Conservation (phyloP, 1,140 invertebrate genomes). For the Hycleus phaleratus region DNA sequence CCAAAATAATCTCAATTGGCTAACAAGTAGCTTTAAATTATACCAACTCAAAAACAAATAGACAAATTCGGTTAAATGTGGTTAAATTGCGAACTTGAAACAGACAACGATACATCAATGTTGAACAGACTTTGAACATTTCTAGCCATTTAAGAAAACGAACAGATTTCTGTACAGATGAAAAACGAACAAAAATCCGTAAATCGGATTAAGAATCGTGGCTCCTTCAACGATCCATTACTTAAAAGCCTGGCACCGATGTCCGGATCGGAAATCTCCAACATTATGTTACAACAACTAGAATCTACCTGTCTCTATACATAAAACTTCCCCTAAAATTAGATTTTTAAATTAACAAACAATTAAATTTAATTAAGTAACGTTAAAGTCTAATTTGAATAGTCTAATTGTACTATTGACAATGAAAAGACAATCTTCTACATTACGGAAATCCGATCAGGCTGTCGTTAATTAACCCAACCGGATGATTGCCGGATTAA, state of each 20-base stretch:
- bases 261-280: conserved; percentile 33
- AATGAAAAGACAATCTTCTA: conserved; percentile 19
- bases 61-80: background rate
- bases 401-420: conserved; percentile 5
- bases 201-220: conserved; percentile 32
- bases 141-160: conserved; percentile 20
- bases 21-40: no score
- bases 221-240: conserved; percentile 31
- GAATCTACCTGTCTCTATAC: no score
- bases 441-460: conserved; percentile 20
- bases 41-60: no score
- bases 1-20: no score
- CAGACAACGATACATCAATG: conserved; percentile 13
- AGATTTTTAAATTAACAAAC: no score
- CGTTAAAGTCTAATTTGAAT: no score
- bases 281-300: conserved; percentile 13
- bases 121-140: conserved; percentile 18
- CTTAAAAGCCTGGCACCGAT: conserved; percentile 27
- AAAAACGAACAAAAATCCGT: conserved; percentile 21
- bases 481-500: conserved; percentile 25
- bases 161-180: conserved; percentile 18
- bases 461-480: conserved; percentile 25
- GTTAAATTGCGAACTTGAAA: conserved; percentile 13
- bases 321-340: no score
- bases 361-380: no score